phyloP scores from a whole-genome alignment of 2,888 invertebrate species.

The Luperina nickerlii region DNA sequence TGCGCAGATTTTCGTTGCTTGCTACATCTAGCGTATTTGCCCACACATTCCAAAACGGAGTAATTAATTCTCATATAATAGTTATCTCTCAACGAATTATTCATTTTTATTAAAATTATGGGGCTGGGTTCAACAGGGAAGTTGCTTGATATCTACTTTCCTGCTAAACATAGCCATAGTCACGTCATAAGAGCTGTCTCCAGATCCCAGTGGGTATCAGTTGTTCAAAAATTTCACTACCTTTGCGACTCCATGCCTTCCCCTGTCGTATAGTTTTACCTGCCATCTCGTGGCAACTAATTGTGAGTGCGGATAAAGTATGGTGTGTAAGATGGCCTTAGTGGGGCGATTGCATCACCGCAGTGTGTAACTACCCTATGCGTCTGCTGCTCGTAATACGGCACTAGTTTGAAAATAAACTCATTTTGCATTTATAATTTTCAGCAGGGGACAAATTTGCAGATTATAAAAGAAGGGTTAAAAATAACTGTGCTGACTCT shows the following conservation, averaged over 20 bases:
- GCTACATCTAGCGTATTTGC: background rate
- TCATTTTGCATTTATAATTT: conserved; percentile 16
- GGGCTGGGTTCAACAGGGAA: background rate
- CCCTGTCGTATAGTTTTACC: conserved; percentile 85
- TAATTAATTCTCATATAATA: no score
- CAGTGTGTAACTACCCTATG: conserved; percentile 83
- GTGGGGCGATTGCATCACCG: conserved; percentile 88
- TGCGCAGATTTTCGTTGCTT: background rate
- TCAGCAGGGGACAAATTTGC: background rate
- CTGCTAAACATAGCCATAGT: no score
- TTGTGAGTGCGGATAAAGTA: conserved; percentile 90
- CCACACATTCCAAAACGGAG: background rate
- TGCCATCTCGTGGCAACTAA: conserved; percentile 89
- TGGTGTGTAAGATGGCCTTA: conserved; percentile 89
- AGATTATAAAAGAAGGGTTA: background rate
- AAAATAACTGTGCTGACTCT: background rate
- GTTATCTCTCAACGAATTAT: background rate
- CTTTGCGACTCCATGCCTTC: conserved; percentile 46
- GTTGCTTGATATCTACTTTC: background rate
- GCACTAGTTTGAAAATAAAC: conserved; percentile 48
- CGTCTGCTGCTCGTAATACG: conserved; percentile 72
- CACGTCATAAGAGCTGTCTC: no score
- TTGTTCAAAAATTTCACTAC: background rate
- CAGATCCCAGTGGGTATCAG: no score
- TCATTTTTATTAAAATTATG: background rate